These are phyloP conservation scores for Tauraco erythrolophus DNA, from an alignment of 2,113 vertebrate genomes.

Conservation along the genomic window DNA sequence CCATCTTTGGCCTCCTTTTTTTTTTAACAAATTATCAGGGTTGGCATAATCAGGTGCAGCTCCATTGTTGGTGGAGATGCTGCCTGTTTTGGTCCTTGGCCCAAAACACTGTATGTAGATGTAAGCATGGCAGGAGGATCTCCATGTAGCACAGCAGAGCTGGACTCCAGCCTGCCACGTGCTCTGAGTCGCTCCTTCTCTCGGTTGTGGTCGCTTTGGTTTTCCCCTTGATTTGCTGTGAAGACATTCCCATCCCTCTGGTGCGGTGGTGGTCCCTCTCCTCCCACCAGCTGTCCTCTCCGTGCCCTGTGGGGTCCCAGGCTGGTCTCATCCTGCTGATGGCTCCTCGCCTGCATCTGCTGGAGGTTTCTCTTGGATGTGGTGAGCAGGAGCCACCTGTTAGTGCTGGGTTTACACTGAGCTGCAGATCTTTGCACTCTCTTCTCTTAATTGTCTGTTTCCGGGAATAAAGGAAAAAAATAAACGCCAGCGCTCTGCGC, in stretches of 20 bases:
- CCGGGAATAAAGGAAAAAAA: not conserved
- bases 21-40: not conserved
- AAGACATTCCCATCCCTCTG: not conserved
- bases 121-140: not conserved
- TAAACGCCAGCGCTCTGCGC: not conserved
- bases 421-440: not conserved
- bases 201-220: accelerated
- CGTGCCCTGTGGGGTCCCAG: not conserved
- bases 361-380: not conserved
- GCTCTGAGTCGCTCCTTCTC: not conserved
- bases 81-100: not conserved
- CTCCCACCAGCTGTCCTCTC: not conserved
- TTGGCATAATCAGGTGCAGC: not conserved
- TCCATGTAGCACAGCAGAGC: not conserved
- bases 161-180: not conserved
- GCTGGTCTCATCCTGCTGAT: not conserved
- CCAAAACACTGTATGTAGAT: accelerated
- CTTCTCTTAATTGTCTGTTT: not conserved
- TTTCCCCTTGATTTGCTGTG: not conserved
- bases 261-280: accelerated
- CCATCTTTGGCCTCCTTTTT: not conserved
- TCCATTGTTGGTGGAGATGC: not conserved
- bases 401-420: not conserved
- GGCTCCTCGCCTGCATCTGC: not conserved
- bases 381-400: not conserved